Conservation (phyloP, 2,797 vertebrate species). For the Rhinogobio ventralis region DNA sequence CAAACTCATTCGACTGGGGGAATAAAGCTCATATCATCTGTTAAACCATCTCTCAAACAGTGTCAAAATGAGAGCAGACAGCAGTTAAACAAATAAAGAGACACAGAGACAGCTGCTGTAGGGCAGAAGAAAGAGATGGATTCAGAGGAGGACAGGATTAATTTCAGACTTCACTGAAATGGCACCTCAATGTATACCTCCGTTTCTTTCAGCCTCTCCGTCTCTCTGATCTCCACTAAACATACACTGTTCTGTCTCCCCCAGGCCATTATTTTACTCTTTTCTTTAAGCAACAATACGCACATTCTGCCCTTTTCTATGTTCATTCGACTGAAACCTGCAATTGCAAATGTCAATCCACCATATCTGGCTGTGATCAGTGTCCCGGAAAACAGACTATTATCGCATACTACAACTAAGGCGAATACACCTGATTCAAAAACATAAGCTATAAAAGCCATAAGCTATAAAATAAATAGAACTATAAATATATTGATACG, state of each 20-base stretch:
- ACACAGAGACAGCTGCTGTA: conserved; percentile 29
- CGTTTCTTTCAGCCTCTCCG: conserved; percentile 12
- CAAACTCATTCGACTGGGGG: not conserved
- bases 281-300: not conserved
- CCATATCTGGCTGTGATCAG: conserved; percentile 1
- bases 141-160: conserved; percentile 33
- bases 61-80: conserved; percentile 35
- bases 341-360: conserved; percentile 40
- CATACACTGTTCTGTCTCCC: conserved; percentile 12
- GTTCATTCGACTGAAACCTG: conserved; percentile 30
- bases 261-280: not conserved
- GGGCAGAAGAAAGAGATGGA: conserved; percentile 32
- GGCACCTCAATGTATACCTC: conserved; percentile 43
- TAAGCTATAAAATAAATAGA: not conserved
- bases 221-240: conserved; percentile 33
- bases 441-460: too few relatives aligned
- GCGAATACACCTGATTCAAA: not conserved
- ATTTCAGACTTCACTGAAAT: conserved; percentile 53
- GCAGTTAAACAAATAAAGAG: conserved; percentile 31
- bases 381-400: conserved; percentile 17
- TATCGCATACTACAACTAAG: not conserved
- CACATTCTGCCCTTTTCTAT: conserved; percentile 16
- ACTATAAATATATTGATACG: not conserved
- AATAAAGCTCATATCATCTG: not conserved
- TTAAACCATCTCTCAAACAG: conserved; percentile 13